Evolutionary conservation across 2,888 invertebrate species (phyloP).

Genomic region (Watsonalla binaria): DNA sequence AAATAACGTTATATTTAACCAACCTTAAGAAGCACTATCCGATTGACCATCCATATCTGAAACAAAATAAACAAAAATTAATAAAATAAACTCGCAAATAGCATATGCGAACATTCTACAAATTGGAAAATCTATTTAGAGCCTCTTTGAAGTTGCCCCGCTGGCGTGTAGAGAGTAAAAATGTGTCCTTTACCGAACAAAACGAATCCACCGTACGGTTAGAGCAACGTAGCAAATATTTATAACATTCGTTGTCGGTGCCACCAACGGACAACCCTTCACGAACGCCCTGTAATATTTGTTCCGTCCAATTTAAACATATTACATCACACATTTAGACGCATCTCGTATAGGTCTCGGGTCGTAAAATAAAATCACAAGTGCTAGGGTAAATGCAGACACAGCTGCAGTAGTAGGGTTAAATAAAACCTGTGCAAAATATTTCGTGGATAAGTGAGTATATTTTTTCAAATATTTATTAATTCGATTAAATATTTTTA

Average conservation of each 20-base stretch:
- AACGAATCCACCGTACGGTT: neutral
- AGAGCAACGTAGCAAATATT: neutral
- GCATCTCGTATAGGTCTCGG: conserved; percentile 52
- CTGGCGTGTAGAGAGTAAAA: too few species aligned
- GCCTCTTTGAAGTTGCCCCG: too few species aligned
- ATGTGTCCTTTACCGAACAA: too few species aligned
- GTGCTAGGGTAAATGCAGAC: conserved; percentile 30
- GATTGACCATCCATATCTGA: too few species aligned
- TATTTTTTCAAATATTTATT: neutral
- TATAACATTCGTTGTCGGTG: neutral
- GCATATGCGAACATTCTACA: too few species aligned
- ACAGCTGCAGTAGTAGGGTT: conserved; percentile 33
- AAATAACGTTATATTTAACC: too few species aligned
- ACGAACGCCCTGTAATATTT: conserved; percentile 29
- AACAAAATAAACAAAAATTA: too few species aligned
- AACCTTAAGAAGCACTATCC: too few species aligned
- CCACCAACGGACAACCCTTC: conserved; percentile 4
- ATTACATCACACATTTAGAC: conserved; percentile 52
- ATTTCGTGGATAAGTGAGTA: conserved; percentile 11
- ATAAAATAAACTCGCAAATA: too few species aligned
- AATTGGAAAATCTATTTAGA: too few species aligned
- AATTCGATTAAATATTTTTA: conserved; percentile 7
- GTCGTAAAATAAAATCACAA: conserved; percentile 57
- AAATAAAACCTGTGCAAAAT: conserved; percentile 20
- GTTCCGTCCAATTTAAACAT: conserved; percentile 47